Base-by-base conservation (phyloP, 2,888 invertebrate genomes). In the Sinelater perroti region DNA sequence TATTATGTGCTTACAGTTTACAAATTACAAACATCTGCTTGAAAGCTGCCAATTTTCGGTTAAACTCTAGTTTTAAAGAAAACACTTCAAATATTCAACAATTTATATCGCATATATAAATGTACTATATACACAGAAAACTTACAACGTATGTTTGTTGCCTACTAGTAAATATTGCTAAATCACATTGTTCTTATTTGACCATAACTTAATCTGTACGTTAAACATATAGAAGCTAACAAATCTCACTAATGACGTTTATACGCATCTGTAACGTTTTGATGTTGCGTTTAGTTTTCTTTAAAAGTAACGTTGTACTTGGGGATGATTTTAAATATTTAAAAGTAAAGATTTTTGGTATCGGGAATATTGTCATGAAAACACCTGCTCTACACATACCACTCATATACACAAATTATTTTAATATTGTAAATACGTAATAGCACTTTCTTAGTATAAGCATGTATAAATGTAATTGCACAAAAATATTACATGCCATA, bases 181-280 rank as follows among this genome's bases (percentile, higher is more conserved):
- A 64, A 67, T 67, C 67, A 67, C 67, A 67, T 58, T 64, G 31
- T 55, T 52, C 45, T 58, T 60, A 58, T 58, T 40, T 59, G 54
- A 58, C 53, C 46, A 30, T 13, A 53, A 44, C 26, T 44, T 46
- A 33, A n/a, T 45, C 20, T 2, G 30, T 45, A 45, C 30, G 30
- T 38, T 11, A 14, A 42, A 44, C 33, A n/a, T n/a, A 18, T 30
- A 49, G 42, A 49, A 56, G 49, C 55, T 50, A 56, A n/a, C n/a
- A n/a, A 54, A 56, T 56, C 56, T 56, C 56, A 56, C 56, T 56
- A 56, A 45, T 50, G 51, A 20, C 28, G 42, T 56, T 56, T 30
- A 49, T 33, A 50, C 13, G 44, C 44, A 40, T 56, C 44, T 30
- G 17, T 3, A 49, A 26, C 24, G 31, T 21, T 28, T 11, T 24